phyloP scores from a whole-genome alignment of 2,113 vertebrate genomes.

The Microtus montanus region DNA sequence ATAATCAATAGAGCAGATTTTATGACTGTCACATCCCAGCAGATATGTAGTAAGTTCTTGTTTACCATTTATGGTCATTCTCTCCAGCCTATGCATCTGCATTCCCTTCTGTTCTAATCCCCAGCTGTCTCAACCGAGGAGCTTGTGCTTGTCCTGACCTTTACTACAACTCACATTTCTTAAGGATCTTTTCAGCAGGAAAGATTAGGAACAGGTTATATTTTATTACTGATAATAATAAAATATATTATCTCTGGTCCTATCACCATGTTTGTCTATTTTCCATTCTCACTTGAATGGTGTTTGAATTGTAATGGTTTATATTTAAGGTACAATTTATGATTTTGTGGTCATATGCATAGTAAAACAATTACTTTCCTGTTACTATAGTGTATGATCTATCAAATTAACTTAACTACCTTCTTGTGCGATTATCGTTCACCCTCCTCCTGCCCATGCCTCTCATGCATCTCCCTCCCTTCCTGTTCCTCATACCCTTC shows the following conservation, averaged over 20 bases:
- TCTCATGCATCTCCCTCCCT: not conserved
- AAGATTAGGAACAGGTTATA: not conserved
- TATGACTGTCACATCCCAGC: constrained; percentile 28
- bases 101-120: not conserved
- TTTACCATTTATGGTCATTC: constrained; percentile 39
- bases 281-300: not conserved
- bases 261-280: not conserved
- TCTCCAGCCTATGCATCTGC: not conserved
- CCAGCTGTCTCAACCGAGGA: not conserved
- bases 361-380: not conserved
- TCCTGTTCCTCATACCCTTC: no score
- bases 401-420: no score
- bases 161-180: not conserved
- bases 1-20: constrained; percentile 56
- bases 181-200: not conserved
- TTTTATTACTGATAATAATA: not conserved
- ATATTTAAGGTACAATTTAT: not conserved
- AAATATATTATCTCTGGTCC: not conserved
- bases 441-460: no score
- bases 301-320: not conserved
- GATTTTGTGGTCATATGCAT: not conserved
- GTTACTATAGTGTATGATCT: not conserved
- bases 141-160: not conserved
- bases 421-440: not conserved
- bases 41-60: constrained; percentile 13